phyloP scores from a whole-genome alignment of 2,113 vertebrate genomes.

The Thryonomys swinderianus region DNA sequence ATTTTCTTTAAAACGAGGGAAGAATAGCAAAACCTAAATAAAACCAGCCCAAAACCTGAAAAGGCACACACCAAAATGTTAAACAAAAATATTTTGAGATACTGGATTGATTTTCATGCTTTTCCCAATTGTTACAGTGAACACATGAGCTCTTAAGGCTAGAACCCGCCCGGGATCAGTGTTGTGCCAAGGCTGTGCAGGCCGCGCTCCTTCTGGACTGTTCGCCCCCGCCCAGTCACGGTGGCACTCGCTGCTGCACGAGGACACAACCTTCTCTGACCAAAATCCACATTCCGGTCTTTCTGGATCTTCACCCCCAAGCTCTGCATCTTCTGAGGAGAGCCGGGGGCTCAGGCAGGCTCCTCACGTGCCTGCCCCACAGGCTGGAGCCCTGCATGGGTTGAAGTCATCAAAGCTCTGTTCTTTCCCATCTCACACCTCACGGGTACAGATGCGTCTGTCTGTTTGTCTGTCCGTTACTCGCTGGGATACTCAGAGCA shows the following conservation, averaged over 20 bases:
- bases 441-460: not conserved
- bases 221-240: not conserved
- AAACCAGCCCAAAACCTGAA: not conserved
- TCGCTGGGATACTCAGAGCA: not conserved
- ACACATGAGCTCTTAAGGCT: not conserved
- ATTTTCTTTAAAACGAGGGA: not conserved
- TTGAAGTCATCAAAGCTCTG: not conserved
- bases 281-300: not conserved
- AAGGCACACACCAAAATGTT: not conserved
- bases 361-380: not conserved
- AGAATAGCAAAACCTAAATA: not conserved
- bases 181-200: not conserved
- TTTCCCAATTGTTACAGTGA: not conserved
- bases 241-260: not conserved
- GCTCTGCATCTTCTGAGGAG: not conserved
- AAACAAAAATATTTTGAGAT: not conserved
- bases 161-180: not conserved
- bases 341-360: not conserved
- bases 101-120: conserved; percentile 18
- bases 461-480: not conserved
- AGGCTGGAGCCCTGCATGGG: not conserved
- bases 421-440: not conserved
- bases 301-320: not conserved
- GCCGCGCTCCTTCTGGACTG: not conserved
- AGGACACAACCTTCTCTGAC: not conserved